Evolutionary conservation across 2,113 vertebrate genomes (phyloP), one percentile per base, ranked within the genome.

Genomic region (Physeter macrocephalus): DNA sequence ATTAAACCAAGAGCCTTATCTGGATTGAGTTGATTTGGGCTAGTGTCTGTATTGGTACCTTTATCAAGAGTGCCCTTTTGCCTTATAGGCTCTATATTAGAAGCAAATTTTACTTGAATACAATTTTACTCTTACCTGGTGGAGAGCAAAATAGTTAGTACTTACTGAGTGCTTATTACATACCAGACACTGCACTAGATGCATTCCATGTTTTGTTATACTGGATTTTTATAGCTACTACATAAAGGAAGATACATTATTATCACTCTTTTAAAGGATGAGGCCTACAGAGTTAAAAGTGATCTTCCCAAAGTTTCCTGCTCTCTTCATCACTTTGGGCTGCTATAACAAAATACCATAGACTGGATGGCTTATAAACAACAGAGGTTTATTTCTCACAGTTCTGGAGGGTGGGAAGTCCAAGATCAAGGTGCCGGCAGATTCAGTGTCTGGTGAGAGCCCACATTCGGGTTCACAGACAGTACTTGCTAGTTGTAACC

Each of bases 1-100:
- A 88, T 92, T 95, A 96, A 97, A 93, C 39, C 52, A 95, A 96
- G 15, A 85, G 27, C 39, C 46, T 95, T 88, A 72, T 88, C 41
- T 0, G 1, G 67, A 88, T 84, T 95, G 69, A 93, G 46, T 74
- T 84, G 59, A 59, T 90, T 93, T 84, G 61, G 74, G 75, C 69
- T 75, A 46, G 43, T 93, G 31, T 49, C 25, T 81, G 27, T 72
- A 21, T 67, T 59, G 66, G 31, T 64, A 62, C 21, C 31, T 83
- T 93, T 93, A 66, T 84, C 39, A 95, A 89, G 62, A 66, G 34
- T 62, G 39, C 9, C 36, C 3, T 46, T 62, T 77, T 89, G 64
- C 18, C 77, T 93, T 75, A 71, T 36, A 85, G 29, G 34, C n/a
- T 90, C 15, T 71, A 3, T 66, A 18, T 64, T 75, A 92, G 71